Base-by-base conservation (phyloP, 2,888 invertebrate genomes). In the Cactoblastis cactorum region DNA sequence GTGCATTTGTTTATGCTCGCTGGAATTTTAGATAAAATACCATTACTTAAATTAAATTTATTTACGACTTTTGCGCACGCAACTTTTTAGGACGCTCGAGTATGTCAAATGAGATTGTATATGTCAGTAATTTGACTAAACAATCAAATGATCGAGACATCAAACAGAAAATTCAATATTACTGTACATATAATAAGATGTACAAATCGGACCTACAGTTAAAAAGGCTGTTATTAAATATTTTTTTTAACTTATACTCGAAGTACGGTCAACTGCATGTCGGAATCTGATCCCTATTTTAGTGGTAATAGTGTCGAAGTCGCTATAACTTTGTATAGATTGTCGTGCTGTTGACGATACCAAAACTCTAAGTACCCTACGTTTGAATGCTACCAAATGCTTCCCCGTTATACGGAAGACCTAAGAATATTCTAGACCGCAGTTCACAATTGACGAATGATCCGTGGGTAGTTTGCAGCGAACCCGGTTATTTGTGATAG, bases 321-420 rank as follows among this genome's bases (percentile, higher is more conserved):
- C n/a, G n/a, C n/a, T n/a, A n/a, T n/a, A n/a, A n/a, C n/a, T n/a
- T n/a, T n/a, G n/a, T n/a, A n/a, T n/a, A n/a, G n/a, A n/a, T n/a
- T n/a, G n/a, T n/a, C n/a, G n/a, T n/a, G n/a, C n/a, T n/a, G n/a
- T n/a, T n/a, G n/a, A n/a, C n/a, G n/a, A n/a, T n/a, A n/a, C n/a
- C n/a, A 28, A 28, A 28, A 11, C 2, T 32, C 49, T n/a, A 39
- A 33, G 49, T 39, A 39, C 49, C 47, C 47, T n/a, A 18, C 28
- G 38, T 32, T 18, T 19, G 28, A 33, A 32, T 12, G 18, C 22
- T 15, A 47, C 18, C 35, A 17, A 17, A 41, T 33, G 41, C 41
- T 33, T 49, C 49, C 41, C 33, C 33, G 14, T 49, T 28, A 8
- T 6, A 49, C 33, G 49, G 49, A 49, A 49, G 49, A 49, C 49